phyloP scores from a whole-genome alignment of 1,140 invertebrate genomes.

The Eurosta solidaginis region DNA sequence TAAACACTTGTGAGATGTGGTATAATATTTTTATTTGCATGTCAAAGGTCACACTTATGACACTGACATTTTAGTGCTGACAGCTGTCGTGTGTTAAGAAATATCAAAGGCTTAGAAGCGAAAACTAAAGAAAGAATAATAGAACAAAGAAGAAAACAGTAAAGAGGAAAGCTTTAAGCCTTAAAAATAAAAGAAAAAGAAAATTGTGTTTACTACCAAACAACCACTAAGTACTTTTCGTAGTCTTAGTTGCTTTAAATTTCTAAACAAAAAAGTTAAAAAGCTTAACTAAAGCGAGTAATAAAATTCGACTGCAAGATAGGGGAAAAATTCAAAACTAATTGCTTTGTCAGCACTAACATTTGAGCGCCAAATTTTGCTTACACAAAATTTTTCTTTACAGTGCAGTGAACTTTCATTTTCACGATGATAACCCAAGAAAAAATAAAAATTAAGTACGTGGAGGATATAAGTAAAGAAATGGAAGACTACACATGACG shows the following conservation, averaged over 20 bases:
- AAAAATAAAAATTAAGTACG: background rate
- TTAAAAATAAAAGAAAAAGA: no score
- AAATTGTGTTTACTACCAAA: no score
- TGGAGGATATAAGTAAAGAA: background rate
- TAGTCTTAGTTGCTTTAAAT: background rate
- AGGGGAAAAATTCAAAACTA: conserved; percentile 1
- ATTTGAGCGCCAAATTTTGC: background rate
- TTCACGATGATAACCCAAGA: background rate
- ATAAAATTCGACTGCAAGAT: background rate
- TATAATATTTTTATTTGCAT: background rate
- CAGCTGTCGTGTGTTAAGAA: background rate
- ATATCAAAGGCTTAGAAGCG: background rate
- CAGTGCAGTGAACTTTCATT: conserved; percentile 1
- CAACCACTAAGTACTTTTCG: no score
- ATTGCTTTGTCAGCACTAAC: conserved; percentile 17
- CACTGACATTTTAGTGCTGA: background rate
- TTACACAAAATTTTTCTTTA: background rate
- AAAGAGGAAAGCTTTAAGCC: no score
- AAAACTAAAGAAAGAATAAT: background rate
- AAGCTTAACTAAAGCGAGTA: background rate
- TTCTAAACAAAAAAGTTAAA: background rate
- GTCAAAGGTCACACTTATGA: background rate
- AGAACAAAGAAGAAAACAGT: no score
- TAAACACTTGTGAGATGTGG: background rate
- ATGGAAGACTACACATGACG: no score